Evolutionary conservation across 2,888 invertebrate species (phyloP), one percentile per base, ranked within the genome.

Genomic region (Hydrotaea diabolus): DNA sequence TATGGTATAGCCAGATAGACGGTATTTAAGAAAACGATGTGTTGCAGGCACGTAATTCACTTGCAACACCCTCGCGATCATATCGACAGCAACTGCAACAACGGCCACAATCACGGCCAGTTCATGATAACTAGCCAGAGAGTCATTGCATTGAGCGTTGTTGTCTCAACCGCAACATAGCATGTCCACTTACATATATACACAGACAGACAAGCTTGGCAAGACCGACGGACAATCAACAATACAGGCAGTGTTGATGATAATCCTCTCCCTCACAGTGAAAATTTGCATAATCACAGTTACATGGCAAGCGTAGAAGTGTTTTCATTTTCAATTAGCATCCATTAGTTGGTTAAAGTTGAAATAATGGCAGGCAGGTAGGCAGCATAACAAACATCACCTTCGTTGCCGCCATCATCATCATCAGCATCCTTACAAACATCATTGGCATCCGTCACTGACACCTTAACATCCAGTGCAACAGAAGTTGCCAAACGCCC

Each of bases 1-100:
- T 55, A 72, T 80, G 23, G 17, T 43, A 46, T 46, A 69, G 43
- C 69, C 39, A 75, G 80, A 74, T 76, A 83, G 71, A 80, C 39
- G 74, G 75, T 79, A 85, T 79, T 82, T 79, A 79, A 64, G 77
- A 64, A 75, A 80, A 43, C 80, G 4, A 80, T 74, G 77, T 80
- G 80, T 80, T 80, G 77, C 71, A 46, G 77, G 80, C 83, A 84
- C 83, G 83, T 84, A 84, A 80, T 84, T 80, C 80, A 80, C 80
- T 84, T 84, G 83, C 80, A 80, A 84, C 83, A 84, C 83, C 83
- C 83, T 84, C 83, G 83, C 81, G 81, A 81, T 85, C 73, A 85
- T 79, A 85, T 85, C 84, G 79, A 82, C 84, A 62, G 62, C 72
- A 76, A 71, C 46, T 15, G 19, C 64, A 72, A 78, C 21, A 53